phyloP scores from a whole-genome alignment of 2,113 vertebrate species.

The Tragelaphus strepsiceros region DNA sequence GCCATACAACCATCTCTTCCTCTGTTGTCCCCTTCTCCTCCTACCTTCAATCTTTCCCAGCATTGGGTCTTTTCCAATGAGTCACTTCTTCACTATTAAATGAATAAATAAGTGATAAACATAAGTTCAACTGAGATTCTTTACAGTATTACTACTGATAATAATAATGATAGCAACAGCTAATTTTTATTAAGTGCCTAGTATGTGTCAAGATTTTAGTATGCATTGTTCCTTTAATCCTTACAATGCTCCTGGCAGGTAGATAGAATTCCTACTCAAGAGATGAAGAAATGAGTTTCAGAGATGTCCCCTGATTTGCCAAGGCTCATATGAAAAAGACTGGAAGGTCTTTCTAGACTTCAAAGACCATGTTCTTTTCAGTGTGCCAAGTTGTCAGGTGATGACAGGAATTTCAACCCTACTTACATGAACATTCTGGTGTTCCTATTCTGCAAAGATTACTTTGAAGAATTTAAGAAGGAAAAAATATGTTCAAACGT shows the following conservation, averaged over 20 bases:
- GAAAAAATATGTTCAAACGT: slow-evolving; percentile 11
- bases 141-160: not conserved
- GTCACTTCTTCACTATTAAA: not conserved
- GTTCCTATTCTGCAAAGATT: slow-evolving; percentile 15
- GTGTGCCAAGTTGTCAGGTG: not conserved
- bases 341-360: slow-evolving; percentile 13
- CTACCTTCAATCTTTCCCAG: not conserved
- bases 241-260: not conserved
- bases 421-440: slow-evolving; percentile 6
- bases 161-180: not conserved
- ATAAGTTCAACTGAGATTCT: not conserved
- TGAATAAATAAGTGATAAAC: not conserved
- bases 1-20: not conserved
- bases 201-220: slow-evolving; percentile 18
- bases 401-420: slow-evolving; percentile 5
- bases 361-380: not conserved
- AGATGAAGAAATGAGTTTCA: not conserved
- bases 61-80: not conserved
- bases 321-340: slow-evolving; percentile 6
- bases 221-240: slow-evolving; percentile 3
- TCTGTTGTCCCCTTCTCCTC: not conserved
- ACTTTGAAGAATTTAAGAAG: slow-evolving; percentile 42
- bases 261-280: slow-evolving; percentile 5
- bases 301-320: not conserved
- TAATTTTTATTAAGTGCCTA: not conserved